Evolutionary conservation across 2,113 vertebrate genomes (phyloP).

Genomic region (Oenanthe melanoleuca): DNA sequence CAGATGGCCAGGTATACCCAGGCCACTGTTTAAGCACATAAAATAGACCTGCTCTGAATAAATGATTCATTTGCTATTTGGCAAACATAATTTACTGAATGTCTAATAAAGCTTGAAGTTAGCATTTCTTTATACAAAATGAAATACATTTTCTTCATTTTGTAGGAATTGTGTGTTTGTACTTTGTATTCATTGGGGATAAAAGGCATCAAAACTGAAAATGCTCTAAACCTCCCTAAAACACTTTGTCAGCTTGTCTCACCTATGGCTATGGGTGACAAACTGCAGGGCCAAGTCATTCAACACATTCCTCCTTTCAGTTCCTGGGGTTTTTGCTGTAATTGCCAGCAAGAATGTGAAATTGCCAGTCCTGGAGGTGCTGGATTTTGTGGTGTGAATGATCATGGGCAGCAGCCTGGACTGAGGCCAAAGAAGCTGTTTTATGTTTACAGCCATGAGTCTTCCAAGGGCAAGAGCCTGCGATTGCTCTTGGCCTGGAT

Average conservation of each 20-base stretch:
- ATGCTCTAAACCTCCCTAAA: not conserved
- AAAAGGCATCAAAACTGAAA: not conserved
- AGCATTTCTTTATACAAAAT: not conserved
- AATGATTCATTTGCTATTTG: slow-evolving; percentile 3
- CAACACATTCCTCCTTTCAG: not conserved
- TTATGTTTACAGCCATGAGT: not conserved
- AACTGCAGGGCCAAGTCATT: not conserved
- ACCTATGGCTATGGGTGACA: not conserved
- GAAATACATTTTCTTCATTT: not conserved
- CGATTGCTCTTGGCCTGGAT: not conserved
- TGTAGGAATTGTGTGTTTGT: not conserved
- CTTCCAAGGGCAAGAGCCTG: not conserved
- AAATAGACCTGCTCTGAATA: not conserved
- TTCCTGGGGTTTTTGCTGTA: not conserved
- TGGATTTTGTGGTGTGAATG: not conserved
- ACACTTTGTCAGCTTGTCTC: not conserved
- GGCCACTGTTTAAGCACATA: not conserved
- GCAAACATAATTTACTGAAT: slow-evolving; percentile 6
- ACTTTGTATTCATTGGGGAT: not conserved
- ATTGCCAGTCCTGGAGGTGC: not conserved
- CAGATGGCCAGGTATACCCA: not conserved
- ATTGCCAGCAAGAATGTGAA: not conserved
- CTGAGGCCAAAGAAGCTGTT: not conserved
- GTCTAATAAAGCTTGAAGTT: not conserved
- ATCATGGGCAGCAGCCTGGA: slow-evolving; percentile 17